Evolutionary conservation across 2,888 invertebrate species (phyloP), one percentile per base, ranked within the genome.

Genomic region (Achlya flavicornis): DNA sequence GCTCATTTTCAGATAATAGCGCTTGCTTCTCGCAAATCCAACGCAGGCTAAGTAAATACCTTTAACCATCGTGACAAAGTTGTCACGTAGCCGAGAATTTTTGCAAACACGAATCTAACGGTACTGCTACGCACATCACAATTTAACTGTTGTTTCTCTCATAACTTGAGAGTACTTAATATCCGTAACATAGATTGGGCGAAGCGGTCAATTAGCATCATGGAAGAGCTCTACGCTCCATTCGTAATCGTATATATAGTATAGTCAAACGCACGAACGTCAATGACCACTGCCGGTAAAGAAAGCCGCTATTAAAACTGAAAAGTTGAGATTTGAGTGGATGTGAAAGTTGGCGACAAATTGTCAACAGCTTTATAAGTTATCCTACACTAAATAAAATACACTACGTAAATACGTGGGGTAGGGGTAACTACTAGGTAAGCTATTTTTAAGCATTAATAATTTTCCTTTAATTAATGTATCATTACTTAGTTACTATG

Each of bases 1-100:
- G 84, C 83, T 81, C 78, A 82, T 85, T 85, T 84, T 71, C 72
- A 73, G 74, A 78, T 83, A 83, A 82, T 82, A 73, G 14, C 74
- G 70, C 64, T 80, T 72, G 73, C 72, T 77, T 69, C 65, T 68
- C 70, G 71, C 74, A 78, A 74, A 83, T 84, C 81, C 75, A 69
- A 71, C 72, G 68, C 77, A 41, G 61, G 12, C 38, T 38, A 38
- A 58, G 58, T 35, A 58, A 33, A 35, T 16, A 10, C n/a, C 58
- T 38, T n/a, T 59, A 38, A 3, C 58, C 38, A 59, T 60, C 60
- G 41, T 26, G 53, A 53, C 53, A 53, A 48, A 48, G 48, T 48
- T 5, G 38, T 41, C 60, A 12, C 43, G 11, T 11, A 41, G 60
- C 26, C 26, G 12, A 60, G 19, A 41, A 19, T 53, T 53, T 60